phyloP scores from a whole-genome alignment of 2,113 vertebrate species.

The Mungos mungo region DNA sequence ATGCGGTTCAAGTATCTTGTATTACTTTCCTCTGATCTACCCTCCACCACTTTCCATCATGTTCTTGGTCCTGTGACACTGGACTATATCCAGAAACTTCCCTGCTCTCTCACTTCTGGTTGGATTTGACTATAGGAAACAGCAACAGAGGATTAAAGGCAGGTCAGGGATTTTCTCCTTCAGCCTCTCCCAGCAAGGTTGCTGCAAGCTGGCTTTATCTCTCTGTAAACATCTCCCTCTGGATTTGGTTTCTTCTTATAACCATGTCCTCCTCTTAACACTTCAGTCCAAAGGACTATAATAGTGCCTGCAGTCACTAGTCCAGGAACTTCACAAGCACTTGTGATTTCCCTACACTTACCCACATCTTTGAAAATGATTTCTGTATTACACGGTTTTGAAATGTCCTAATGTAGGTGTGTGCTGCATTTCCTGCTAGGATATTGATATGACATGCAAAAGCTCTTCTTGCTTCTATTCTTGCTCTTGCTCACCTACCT shows the following conservation, averaged over 20 bases:
- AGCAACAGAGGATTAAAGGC: not conserved
- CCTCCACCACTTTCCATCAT: not conserved
- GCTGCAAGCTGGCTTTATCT: not conserved
- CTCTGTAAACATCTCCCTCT: not conserved
- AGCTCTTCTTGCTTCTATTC: not conserved
- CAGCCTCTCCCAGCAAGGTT: not conserved
- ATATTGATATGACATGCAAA: not conserved
- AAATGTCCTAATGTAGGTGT: not conserved
- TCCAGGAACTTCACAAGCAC: not conserved
- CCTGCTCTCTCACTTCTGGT: not conserved
- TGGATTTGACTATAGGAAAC: not conserved
- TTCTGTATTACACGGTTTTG: not conserved
- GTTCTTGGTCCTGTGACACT: not conserved
- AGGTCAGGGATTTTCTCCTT: not conserved
- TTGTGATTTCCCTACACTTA: not conserved
- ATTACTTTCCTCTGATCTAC: not conserved
- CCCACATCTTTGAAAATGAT: not conserved
- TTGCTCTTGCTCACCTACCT: not conserved
- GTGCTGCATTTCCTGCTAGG: not conserved
- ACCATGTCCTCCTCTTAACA: not conserved
- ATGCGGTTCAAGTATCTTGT: not conserved
- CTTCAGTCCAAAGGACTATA: not conserved
- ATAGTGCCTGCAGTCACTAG: not conserved
- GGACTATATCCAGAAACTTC: not conserved
- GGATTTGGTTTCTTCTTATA: not conserved